phyloP scores from a whole-genome alignment of 2,797 vertebrate genomes.

The Enteromius viviparus region DNA sequence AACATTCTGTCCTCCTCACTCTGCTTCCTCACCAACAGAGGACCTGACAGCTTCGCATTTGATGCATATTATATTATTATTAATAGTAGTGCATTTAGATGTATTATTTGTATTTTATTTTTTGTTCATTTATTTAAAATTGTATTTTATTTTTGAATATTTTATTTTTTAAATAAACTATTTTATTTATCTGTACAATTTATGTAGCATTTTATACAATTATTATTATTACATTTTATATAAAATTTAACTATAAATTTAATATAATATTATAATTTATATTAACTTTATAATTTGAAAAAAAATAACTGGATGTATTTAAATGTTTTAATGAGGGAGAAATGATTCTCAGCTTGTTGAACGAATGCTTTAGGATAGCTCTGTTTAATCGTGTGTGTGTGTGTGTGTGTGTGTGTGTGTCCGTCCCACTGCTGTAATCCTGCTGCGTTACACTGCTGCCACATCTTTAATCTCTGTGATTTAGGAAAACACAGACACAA shows the following conservation, averaged over 20 bases:
- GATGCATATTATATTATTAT: no score
- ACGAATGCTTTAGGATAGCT: not conserved
- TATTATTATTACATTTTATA: not conserved
- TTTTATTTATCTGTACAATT: no score
- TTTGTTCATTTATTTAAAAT: no score
- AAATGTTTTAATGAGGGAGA: not conserved
- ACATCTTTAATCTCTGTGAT: conserved; percentile 54
- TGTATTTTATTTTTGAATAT: no score
- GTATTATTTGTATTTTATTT: no score
- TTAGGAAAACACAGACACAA: conserved; percentile 22
- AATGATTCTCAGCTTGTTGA: not conserved
- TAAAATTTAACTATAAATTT: not conserved
- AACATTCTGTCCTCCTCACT: conserved; percentile 10
- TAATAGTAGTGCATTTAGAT: no score
- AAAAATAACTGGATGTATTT: not conserved
- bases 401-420: conserved; percentile 14
- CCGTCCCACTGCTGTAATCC: conserved; percentile 41
- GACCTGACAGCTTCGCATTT: not conserved
- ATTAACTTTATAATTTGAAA: not conserved
- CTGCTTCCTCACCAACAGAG: not conserved
- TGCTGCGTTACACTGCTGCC: conserved; percentile 36
- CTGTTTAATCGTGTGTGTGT: not conserved
- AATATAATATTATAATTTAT: not conserved
- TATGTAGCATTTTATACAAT: no score
- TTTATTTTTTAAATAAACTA: no score